Base-by-base conservation (phyloP, 2,797 vertebrate genomes). In the Arctocebus calabarensis region DNA sequence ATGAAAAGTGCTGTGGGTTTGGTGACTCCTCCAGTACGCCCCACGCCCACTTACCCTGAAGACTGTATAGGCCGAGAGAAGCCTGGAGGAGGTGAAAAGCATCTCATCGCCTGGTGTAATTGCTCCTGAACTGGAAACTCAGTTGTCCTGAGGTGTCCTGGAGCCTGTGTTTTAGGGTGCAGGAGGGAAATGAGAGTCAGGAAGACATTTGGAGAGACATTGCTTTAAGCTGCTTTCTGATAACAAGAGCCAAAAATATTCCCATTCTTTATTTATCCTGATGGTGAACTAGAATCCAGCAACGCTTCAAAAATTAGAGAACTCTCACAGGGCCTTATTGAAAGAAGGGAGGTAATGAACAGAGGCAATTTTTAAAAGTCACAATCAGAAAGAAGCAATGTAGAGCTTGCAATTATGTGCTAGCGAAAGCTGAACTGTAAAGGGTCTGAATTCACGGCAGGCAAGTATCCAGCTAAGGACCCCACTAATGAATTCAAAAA, bases 401-500 rank as follows among this genome's bases (percentile, higher is more conserved):
- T 27, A 82, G 62, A 84, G 34, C 48, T 97, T 95, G 75, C 88
- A 97, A 96, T 95, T 95, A 95, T 59, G 78, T 27, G 88, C 64
- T 87, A 17, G 92, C 97, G 97, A 98, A 95, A 85, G 85, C 57
- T 90, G 62, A 97, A 95, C 84, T 85, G 64, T 90, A 62, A 89
- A 88, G 79, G 45, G 34, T 74, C 94, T 95, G 92, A 93, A 95
- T 97, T 96, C 85, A 86, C 79, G 96, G 96, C 92, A 97, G 96
- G 89, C 97, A 97, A 96, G 91, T 90, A 97, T 96, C 91, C 57
- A 92, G 75, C 62, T 88, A 95, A 96, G 59, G 64, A 96, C 64
- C 22, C 55, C 0, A 16, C 29, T 95, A 94, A 97, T 90, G 97
- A 98, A 98, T 97, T 83, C 86, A 92, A 97, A 98, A 97, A 84